Conservation (phyloP, 2,113 vertebrate species). For the Nannobrachium achirus region DNA sequence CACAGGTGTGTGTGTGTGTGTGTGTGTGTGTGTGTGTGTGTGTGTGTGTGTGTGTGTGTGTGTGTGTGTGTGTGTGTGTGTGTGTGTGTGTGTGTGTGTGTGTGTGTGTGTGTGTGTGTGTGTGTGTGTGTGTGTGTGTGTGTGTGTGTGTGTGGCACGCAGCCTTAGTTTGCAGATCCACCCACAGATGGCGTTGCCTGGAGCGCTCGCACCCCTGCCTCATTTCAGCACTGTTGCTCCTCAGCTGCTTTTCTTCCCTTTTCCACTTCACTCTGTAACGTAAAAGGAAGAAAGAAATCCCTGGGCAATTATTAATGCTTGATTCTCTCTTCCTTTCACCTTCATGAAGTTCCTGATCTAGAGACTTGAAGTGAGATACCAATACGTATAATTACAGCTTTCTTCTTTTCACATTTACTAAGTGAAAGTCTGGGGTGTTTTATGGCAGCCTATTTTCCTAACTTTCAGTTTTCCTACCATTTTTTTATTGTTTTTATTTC, state of each 20-base stretch:
- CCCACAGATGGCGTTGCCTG: constrained; percentile 76
- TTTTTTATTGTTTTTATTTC: constrained; percentile 23
- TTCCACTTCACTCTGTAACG: constrained; percentile 44
- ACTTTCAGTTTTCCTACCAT: constrained; percentile 22
- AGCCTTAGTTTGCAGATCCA: constrained; percentile 67
- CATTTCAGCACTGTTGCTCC: constrained; percentile 49
- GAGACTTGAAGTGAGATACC: constrained; percentile 56
- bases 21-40: no score
- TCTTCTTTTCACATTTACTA: constrained; percentile 63
- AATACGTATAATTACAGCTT: constrained; percentile 58
- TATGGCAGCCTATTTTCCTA: constrained; percentile 31
- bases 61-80: constrained; percentile 29
- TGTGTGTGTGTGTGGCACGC: constrained; percentile 51
- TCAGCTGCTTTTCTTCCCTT: constrained; percentile 49
- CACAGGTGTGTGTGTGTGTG: constrained; percentile 70
- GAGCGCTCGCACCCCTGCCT: constrained; percentile 55
- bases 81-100: no score
- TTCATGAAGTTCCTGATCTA: constrained; percentile 68
- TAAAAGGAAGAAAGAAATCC: constrained; percentile 6
- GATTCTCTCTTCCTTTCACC: constrained; percentile 55
- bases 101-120: constrained; percentile 50
- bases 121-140: no score
- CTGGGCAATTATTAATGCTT: constrained; percentile 63
- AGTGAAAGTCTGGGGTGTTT: constrained; percentile 40
- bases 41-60: constrained; percentile 29